A percentile compares a stretch with the other conserved stretches of the same genome.
Conservation (phyloP, 2,113 vertebrate species). For the Embiotoca jacksoni region DNA sequence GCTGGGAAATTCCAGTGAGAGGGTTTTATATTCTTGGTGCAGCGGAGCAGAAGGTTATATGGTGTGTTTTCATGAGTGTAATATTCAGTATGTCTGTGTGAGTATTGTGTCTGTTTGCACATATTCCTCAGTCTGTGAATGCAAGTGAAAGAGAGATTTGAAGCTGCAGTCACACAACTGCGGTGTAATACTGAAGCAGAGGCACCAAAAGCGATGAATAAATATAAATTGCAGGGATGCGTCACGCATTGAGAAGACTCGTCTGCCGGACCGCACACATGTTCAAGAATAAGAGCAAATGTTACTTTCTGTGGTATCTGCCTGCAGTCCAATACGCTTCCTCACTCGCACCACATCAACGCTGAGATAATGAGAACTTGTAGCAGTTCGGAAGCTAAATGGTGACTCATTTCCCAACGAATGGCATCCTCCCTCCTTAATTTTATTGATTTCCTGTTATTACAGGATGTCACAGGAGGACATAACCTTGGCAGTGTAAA, state of each 20-base stretch:
- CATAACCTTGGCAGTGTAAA: constrained; percentile 34
- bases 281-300: neutral
- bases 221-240: neutral
- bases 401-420: constrained; percentile 31
- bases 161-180: neutral
- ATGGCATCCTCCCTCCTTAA: constrained; percentile 33
- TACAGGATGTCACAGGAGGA: constrained; percentile 28
- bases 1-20: neutral
- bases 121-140: constrained; percentile 10
- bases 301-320: neutral
- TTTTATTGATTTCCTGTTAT: constrained; percentile 42
- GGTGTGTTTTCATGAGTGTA: neutral
- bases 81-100: neutral
- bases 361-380: constrained; percentile 29
- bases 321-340: constrained; percentile 15
- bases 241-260: neutral
- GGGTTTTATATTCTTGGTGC: neutral
- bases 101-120: constrained; percentile 2
- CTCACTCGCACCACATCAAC: neutral
- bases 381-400: constrained; percentile 18
- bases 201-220: neutral
- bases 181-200: neutral
- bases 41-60: neutral
- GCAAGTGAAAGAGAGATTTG: neutral
- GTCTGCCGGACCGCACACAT: neutral